Conservation (phyloP, 1,140 invertebrate genomes). For the Lepidurus packardi region DNA sequence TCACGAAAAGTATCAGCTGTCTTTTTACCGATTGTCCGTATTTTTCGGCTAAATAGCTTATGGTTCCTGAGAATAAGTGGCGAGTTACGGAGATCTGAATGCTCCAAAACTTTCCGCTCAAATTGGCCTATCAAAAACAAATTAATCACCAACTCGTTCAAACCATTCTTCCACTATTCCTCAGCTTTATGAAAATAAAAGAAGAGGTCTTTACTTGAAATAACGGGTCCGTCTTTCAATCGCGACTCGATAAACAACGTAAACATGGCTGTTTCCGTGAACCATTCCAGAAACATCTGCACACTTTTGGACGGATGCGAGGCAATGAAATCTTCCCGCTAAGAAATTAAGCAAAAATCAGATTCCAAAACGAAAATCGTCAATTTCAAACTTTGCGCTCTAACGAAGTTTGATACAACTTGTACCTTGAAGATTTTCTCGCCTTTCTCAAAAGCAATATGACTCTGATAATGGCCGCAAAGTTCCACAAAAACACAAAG, state of each 20-base stretch:
- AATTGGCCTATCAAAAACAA: constrained; percentile 40
- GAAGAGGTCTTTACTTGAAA: constrained; percentile 23
- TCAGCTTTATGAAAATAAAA: neutral
- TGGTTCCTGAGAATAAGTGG: constrained; percentile 31
- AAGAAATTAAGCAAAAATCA: constrained; percentile 43
- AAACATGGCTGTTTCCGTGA: constrained; percentile 77
- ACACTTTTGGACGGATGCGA: constrained; percentile 52
- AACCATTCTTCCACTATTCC: neutral
- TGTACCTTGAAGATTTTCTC: constrained; percentile 53
- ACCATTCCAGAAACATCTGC: constrained; percentile 70
- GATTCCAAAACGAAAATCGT: neutral
- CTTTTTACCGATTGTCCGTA: constrained; percentile 31
- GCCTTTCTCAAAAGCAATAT: constrained; percentile 50
- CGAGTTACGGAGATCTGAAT: constrained; percentile 34
- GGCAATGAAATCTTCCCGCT: constrained; percentile 44
- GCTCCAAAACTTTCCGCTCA: constrained; percentile 43
- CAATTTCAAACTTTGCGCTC: constrained; percentile 29
- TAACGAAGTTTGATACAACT: constrained; percentile 31
- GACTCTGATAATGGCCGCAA: constrained; percentile 55
- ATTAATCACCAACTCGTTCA: constrained; percentile 23
- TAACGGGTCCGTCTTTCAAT: constrained; percentile 36
- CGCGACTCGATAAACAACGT: constrained; percentile 46
- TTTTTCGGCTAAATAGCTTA: constrained; percentile 33
- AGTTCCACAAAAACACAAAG: constrained; percentile 59
- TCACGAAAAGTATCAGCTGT: neutral